These are phyloP conservation scores for Blera fallax DNA, from an alignment of 2,888 invertebrate genomes.

Conservation along the genomic window DNA sequence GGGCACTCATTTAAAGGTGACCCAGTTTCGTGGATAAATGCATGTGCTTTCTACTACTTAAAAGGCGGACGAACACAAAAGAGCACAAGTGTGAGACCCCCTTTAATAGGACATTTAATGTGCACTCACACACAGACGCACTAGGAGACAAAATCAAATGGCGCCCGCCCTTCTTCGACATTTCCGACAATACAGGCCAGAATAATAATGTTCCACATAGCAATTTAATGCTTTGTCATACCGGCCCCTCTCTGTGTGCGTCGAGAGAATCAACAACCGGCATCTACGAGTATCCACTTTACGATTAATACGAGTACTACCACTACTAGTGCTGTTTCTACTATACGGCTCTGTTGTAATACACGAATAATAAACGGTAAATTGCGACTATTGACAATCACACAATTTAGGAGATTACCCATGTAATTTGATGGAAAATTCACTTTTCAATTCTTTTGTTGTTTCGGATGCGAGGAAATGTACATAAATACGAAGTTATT, in stretches of 20 bases:
- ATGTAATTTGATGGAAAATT: conserved; percentile 58
- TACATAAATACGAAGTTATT: too few relatives aligned
- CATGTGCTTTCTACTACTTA: conserved; percentile 33
- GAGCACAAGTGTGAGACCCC: conserved; percentile 14
- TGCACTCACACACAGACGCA: conserved; percentile 10
- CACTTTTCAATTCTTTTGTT: conserved; percentile 48
- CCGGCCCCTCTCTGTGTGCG: conserved; percentile 1
- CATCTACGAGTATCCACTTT: conserved; percentile 40
- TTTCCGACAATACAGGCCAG: conserved; percentile 24
- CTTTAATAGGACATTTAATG: conserved; percentile 54
- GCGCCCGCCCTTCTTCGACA: conserved; percentile 31
- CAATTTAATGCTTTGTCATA: conserved; percentile 58
- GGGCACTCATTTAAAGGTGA: conserved; percentile 46
- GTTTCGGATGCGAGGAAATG: not conserved
- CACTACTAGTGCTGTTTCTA: not conserved
- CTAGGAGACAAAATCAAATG: conserved; percentile 44
- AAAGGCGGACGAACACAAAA: conserved; percentile 21
- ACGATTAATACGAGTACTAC: conserved; percentile 39
- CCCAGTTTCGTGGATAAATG: conserved; percentile 55
- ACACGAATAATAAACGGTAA: conserved; percentile 69
- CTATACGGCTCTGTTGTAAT: conserved; percentile 28
- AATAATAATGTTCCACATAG: conserved; percentile 67
- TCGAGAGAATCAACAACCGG: conserved; percentile 24
- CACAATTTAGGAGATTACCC: conserved; percentile 69
- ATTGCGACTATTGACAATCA: conserved; percentile 70